Percentiles rank a stretch among this genome's conserved stretches.
Evolutionary conservation across 1,140 invertebrate genomes (phyloP).

Genomic region (Drosophila kohkoa): DNA sequence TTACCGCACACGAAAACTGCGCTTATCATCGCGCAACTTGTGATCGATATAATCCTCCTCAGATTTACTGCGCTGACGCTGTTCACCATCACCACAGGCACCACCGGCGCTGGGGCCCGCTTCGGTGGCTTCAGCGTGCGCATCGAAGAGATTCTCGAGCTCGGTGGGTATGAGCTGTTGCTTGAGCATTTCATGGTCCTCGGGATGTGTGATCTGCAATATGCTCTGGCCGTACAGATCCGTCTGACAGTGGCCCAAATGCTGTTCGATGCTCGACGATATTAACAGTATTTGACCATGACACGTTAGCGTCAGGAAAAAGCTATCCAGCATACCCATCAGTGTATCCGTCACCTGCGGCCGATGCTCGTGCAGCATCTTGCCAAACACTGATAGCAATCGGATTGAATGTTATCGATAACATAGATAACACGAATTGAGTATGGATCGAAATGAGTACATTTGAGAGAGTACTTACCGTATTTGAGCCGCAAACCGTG

Average conservation of each 20-base stretch:
- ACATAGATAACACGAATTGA: background rate
- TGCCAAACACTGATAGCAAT: constrained; percentile 85
- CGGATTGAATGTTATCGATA: background rate
- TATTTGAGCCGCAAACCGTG: constrained; percentile 88
- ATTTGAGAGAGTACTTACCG: constrained; percentile 52
- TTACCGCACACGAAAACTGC: constrained; percentile 86
- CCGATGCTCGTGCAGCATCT: constrained; percentile 77
- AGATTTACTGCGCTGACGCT: constrained; percentile 77
- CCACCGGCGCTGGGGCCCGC: constrained; percentile 58
- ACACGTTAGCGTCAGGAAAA: constrained; percentile 92
- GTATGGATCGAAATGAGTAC: background rate
- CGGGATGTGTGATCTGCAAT: constrained; percentile 90
- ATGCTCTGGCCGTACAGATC: constrained; percentile 94
- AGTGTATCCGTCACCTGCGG: constrained; percentile 81
- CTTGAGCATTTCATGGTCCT: constrained; percentile 90
- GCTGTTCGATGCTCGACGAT: constrained; percentile 92
- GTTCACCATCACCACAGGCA: constrained; percentile 66
- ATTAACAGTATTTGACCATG: constrained; percentile 95
- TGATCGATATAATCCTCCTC: constrained; percentile 82
- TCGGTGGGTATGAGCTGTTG: constrained; percentile 88
- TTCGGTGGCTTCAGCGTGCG: constrained; percentile 66
- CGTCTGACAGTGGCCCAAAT: constrained; percentile 93
- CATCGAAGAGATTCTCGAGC: constrained; percentile 82
- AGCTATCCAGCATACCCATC: constrained; percentile 87
- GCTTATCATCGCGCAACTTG: constrained; percentile 73